phyloP scores from a whole-genome alignment of 2,113 vertebrate species.

The Labeo rohita region DNA sequence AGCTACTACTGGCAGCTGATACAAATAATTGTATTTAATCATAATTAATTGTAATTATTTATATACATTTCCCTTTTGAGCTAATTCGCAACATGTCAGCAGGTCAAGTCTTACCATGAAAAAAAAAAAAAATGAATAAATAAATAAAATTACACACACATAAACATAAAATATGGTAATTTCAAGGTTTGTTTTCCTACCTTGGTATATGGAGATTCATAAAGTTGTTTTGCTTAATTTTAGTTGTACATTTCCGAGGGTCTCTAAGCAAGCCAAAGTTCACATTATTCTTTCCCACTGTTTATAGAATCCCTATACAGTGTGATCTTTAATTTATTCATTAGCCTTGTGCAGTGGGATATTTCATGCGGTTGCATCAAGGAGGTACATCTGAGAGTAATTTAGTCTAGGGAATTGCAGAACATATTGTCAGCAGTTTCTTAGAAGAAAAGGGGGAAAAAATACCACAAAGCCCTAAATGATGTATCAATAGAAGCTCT shows the following conservation, averaged over 20 bases:
- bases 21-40: no score
- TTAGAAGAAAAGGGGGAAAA: slow-evolving; percentile 20
- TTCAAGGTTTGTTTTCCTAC: background rate
- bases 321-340: slow-evolving; percentile 50
- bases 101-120: no score
- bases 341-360: slow-evolving; percentile 42
- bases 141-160: no score
- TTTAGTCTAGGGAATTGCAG: slow-evolving; percentile 57
- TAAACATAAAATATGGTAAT: background rate
- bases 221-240: background rate
- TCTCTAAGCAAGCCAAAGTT: background rate
- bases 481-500: slow-evolving; percentile 55
- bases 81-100: no score
- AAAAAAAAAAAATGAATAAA: no score
- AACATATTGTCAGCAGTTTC: slow-evolving; percentile 39
- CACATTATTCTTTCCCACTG: background rate
- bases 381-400: slow-evolving; percentile 37
- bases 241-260: no score
- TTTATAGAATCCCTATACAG: slow-evolving; percentile 4
- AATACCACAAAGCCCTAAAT: slow-evolving; percentile 46
- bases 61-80: no score
- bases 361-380: slow-evolving; percentile 59
- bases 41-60: no score
- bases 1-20: no score
- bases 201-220: background rate